Evolutionary conservation across 2,888 invertebrate genomes (phyloP), one percentile per base, ranked within the genome.

Genomic region (Hirtodrosophila confusa): DNA sequence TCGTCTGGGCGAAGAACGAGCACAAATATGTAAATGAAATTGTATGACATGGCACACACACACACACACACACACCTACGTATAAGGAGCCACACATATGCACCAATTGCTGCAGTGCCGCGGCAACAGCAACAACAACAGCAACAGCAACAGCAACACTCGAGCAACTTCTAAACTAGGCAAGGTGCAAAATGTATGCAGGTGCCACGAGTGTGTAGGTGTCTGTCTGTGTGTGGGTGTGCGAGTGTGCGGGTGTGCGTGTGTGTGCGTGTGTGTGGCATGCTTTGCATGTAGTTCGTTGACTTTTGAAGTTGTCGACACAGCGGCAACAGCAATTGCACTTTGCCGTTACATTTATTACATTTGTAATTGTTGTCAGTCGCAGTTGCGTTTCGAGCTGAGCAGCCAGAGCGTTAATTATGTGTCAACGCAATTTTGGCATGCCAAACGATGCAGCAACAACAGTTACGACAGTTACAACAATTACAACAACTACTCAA

Each of bases 341-440:
- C 82, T 80, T 85, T 87, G 79, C 63, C 68, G 79, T 69, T 87
- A 86, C 84, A 88, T 86, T 85, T 85, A 85, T 85, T 85, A 83
- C 88, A 88, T 88, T 88, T 88, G 86, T 84, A 84, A 84, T 84
- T 84, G 84, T 88, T 84, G 88, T 84, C 84, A 86, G 86, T 78
- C 70, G 75, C 73, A 78, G 73, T 65, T 51, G 72, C 55, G 49
- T 66, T 63, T 58, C 43, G 50, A 47, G 60, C 49, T 45, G 76
- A 57, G 71, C 72, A 69, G 80, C 53, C 44, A 62, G 53, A 75
- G 73, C 66, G 73, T 87, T 82, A 84, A 82, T 84, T 86, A 78
- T 73, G 70, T 83, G 75, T 64, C 84, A 73, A 72, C 62, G 78
- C 82, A 78, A 68, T 80, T 86, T 86, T 80, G 58, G 74, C 68